phyloP scores from a whole-genome alignment of 2,888 invertebrate species.

The Peribatodes rhomboidaria region DNA sequence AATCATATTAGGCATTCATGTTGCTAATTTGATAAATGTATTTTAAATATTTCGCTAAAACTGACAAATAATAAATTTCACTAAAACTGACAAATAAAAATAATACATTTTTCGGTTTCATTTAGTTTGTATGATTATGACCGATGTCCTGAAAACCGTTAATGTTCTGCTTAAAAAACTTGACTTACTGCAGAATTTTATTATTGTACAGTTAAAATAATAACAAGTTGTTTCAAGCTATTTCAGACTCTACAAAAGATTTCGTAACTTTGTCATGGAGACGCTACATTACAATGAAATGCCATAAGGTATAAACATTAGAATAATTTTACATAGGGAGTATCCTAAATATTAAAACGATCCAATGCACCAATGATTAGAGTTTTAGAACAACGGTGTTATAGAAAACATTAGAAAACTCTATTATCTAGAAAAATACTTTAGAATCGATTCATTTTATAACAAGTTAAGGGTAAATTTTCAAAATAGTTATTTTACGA shows the following conservation, averaged over 20 bases:
- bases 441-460: conserved; percentile 34
- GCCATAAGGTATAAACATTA: conserved; percentile 2
- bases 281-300: conserved; percentile 9
- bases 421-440: conserved; percentile 43
- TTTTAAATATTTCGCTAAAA: no score
- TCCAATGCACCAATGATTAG: conserved; percentile 24
- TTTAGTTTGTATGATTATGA: no score
- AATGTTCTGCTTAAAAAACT: no score
- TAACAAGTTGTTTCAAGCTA: background rate
- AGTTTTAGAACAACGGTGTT: conserved; percentile 24
- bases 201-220: no score
- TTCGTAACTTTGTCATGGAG: conserved; percentile 6
- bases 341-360: conserved; percentile 19
- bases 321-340: conserved; percentile 16
- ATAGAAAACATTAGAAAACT: conserved; percentile 40
- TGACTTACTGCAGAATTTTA: no score
- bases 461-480: conserved; percentile 41
- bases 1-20: no score
- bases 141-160: no score
- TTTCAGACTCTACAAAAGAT: background rate
- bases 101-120: no score
- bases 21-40: no score
- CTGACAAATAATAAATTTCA: no score
- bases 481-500: conserved; percentile 41
- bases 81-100: no score